Conservation (phyloP, 2,888 invertebrate species). For the Agrochola circellaris region DNA sequence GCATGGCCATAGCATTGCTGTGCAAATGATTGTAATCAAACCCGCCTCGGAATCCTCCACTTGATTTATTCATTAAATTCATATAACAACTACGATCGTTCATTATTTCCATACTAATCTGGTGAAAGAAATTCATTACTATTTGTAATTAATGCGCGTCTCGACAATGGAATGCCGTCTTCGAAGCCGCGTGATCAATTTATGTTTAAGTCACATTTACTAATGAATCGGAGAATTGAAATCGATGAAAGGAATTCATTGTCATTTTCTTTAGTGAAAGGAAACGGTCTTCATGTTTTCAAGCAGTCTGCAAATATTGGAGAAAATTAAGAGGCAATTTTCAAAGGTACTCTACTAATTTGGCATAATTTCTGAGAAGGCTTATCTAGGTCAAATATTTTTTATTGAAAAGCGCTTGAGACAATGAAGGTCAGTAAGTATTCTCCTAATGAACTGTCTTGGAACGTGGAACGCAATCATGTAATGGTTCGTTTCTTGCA, state of each 20-base stretch:
- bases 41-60: background rate
- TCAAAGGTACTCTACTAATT: background rate
- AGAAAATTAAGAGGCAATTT: background rate
- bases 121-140: conserved; percentile 47
- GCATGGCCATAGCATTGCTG: background rate
- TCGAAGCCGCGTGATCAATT: conserved; percentile 36
- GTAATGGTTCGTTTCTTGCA: background rate
- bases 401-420: no score
- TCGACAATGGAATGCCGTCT: conserved; percentile 42
- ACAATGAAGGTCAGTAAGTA: no score
- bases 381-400: background rate
- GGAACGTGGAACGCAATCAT: background rate
- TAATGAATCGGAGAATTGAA: conserved; percentile 40
- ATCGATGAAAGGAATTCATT: conserved; percentile 38
- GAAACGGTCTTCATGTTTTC: background rate
- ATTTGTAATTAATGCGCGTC: conserved; percentile 27
- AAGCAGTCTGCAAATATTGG: background rate
- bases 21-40: conserved; percentile 40
- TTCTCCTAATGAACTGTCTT: no score
- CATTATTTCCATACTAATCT: conserved; percentile 43
- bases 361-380: background rate
- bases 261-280: conserved; percentile 26
- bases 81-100: conserved; percentile 14
- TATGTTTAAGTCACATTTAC: conserved; percentile 20
- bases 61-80: conserved; percentile 50